Percentiles rank a stretch among this genome's conserved stretches.
Evolutionary conservation across 2,888 invertebrate genomes (phyloP).

Genomic region (Diplolepis rosae): DNA sequence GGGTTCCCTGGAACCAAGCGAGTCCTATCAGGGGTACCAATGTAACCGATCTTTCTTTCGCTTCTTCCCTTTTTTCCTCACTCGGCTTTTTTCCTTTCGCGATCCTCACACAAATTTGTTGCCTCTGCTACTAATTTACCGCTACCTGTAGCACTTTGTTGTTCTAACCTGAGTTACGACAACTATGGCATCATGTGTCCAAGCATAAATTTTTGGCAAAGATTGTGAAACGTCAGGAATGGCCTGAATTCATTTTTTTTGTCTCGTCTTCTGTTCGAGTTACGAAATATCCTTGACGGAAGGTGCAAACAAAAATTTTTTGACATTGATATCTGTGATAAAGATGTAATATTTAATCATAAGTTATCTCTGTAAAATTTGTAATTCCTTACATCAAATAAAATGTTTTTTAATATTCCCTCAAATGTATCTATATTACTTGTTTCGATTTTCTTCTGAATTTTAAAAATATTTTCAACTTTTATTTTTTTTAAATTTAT

Average conservation of each 20-base stretch:
- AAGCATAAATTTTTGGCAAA: slow-evolving; percentile 44
- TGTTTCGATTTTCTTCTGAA: too few relatives aligned
- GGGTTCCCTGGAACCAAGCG: slow-evolving; percentile 52
- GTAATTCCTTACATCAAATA: too few relatives aligned
- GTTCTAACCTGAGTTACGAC: slow-evolving; percentile 68
- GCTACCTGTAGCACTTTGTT: slow-evolving; percentile 65
- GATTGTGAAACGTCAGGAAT: slow-evolving; percentile 45
- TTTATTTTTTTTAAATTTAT: too few relatives aligned
- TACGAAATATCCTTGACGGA: neutral
- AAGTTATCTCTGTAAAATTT: too few relatives aligned
- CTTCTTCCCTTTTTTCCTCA: slow-evolving; percentile 18
- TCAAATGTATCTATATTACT: too few relatives aligned
- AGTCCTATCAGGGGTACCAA: slow-evolving; percentile 22
- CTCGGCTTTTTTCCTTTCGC: slow-evolving; percentile 36
- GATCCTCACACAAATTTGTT: slow-evolving; percentile 58
- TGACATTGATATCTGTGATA: neutral
- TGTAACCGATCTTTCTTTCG: slow-evolving; percentile 40
- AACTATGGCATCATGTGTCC: slow-evolving; percentile 51
- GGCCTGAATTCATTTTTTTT: slow-evolving; percentile 49
- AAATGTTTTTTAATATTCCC: too few relatives aligned
- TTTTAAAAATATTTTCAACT: too few relatives aligned
- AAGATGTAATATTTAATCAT: neutral
- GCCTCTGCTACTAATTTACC: slow-evolving; percentile 67
- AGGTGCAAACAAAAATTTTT: neutral
- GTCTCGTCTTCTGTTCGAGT: slow-evolving; percentile 18